Conservation (phyloP, 2,888 invertebrate species). For the Crepidodera aurea region DNA sequence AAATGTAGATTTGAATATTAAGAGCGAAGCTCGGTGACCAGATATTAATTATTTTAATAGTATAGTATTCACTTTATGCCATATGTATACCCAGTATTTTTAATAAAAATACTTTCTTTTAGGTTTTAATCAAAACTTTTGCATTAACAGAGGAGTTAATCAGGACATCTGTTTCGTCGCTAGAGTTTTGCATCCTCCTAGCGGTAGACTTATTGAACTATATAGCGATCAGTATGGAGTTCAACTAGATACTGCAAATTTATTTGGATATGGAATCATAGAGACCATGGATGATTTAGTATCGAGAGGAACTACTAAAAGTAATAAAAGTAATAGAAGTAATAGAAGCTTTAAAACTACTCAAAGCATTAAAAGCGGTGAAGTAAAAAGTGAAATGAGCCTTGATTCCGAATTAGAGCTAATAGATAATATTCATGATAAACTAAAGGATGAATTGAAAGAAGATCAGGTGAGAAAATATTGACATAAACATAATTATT, state of each 20-base stretch:
- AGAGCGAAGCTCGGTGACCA: too few species aligned
- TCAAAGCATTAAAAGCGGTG: too few species aligned
- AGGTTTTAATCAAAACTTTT: slow-evolving; percentile 82
- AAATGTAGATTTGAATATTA: too few species aligned
- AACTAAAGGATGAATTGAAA: slow-evolving; percentile 17
- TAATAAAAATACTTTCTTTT: neutral
- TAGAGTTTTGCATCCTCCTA: slow-evolving; percentile 70
- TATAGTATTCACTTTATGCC: too few species aligned
- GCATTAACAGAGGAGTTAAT: slow-evolving; percentile 69
- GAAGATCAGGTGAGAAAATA: slow-evolving; percentile 3
- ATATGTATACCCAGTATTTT: too few species aligned
- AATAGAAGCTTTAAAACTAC: neutral
- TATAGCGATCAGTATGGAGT: slow-evolving; percentile 87
- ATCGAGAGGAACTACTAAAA: neutral
- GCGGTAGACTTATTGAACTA: slow-evolving; percentile 81
- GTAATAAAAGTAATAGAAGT: neutral
- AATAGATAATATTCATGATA: slow-evolving; percentile 16
- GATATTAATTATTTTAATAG: too few species aligned
- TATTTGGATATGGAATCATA: slow-evolving; percentile 48
- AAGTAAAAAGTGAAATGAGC: too few species aligned
- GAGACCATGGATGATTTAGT: slow-evolving; percentile 40
- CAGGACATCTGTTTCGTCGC: slow-evolving; percentile 71
- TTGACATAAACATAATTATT: neutral
- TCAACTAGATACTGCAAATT: slow-evolving; percentile 84
- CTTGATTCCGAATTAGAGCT: slow-evolving; percentile 13